Conservation (phyloP, 2,888 invertebrate genomes). For the Shargacucullia verbasci region DNA sequence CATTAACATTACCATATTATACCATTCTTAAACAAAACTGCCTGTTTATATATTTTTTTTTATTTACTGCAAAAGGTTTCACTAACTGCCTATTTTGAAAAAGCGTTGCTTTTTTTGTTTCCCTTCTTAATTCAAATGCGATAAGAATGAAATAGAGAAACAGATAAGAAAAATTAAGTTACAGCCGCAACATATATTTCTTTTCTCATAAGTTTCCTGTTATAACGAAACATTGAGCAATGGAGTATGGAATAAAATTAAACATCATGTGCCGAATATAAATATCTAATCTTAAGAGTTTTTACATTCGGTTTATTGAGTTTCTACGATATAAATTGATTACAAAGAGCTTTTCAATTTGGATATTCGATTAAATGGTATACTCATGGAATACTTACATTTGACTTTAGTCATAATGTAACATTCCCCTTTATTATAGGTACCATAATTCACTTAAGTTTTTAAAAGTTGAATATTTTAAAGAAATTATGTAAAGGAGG, state of each 20-base stretch:
- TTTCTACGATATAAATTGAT: no score
- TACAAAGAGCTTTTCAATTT: no score
- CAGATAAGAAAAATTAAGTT: slow-evolving; percentile 61
- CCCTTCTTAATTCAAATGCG: slow-evolving; percentile 43
- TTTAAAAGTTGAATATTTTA: no score
- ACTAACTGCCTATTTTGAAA: slow-evolving; percentile 15
- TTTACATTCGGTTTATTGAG: slow-evolving; percentile 5
- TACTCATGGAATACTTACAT: no score
- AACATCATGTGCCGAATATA: slow-evolving; percentile 16
- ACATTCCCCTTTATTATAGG: no score
- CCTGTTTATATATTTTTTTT: no score
- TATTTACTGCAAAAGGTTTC: slow-evolving; percentile 23
- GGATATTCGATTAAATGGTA: no score
- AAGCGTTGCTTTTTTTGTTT: slow-evolving; percentile 31
- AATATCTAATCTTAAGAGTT: slow-evolving; percentile 23
- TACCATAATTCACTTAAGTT: no score
- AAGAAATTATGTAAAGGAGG: slow-evolving; percentile 7
- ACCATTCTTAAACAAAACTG: no score
- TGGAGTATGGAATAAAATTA: slow-evolving; percentile 30
- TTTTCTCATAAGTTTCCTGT: slow-evolving; percentile 42
- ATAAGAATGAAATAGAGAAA: slow-evolving; percentile 54
- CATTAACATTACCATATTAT: no score
- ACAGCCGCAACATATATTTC: slow-evolving; percentile 47
- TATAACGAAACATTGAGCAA: slow-evolving; percentile 32
- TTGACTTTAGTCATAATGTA: no score